Percentiles rank a stretch among this genome's conserved stretches.
phyloP scores from a whole-genome alignment of 2,888 invertebrate genomes.

The Fragum whitleyi region DNA sequence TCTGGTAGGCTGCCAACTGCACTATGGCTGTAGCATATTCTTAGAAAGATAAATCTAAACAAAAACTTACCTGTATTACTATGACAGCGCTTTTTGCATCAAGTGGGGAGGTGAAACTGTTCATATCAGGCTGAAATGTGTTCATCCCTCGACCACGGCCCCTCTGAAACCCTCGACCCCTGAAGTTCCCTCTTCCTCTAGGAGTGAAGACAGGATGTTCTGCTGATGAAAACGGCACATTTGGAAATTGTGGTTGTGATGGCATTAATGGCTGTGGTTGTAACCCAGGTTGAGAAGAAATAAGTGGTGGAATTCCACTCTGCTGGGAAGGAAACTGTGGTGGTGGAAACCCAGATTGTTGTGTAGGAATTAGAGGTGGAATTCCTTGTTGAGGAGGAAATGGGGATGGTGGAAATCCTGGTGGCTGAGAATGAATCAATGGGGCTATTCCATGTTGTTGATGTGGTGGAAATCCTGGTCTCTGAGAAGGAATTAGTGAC shows the following conservation, averaged over 20 bases:
- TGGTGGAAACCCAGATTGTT: constrained; percentile 12
- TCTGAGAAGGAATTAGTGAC: background rate
- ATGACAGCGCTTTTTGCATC: constrained; percentile 52
- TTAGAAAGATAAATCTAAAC: too few relatives aligned
- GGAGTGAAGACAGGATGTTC: background rate
- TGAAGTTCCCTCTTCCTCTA: constrained; percentile 34
- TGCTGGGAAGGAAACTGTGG: constrained; percentile 39
- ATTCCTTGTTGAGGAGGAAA: constrained; percentile 2
- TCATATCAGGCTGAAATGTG: constrained; percentile 10
- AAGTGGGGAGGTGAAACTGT: constrained; percentile 17
- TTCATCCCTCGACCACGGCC: constrained; percentile 34
- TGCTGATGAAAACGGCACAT: background rate
- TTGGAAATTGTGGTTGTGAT: background rate
- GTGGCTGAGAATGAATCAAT: background rate
- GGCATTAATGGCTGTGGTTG: background rate
- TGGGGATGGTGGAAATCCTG: background rate
- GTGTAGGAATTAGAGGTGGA: background rate
- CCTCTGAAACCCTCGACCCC: constrained; percentile 17
- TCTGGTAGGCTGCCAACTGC: too few relatives aligned
- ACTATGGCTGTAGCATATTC: too few relatives aligned
- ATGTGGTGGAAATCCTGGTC: background rate
- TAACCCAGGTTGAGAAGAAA: background rate
- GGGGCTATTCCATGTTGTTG: background rate
- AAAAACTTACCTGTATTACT: constrained; percentile 48
- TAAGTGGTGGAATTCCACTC: constrained; percentile 23